Conservation (phyloP, 2,888 invertebrate genomes). For the Sussaba pulchella region DNA sequence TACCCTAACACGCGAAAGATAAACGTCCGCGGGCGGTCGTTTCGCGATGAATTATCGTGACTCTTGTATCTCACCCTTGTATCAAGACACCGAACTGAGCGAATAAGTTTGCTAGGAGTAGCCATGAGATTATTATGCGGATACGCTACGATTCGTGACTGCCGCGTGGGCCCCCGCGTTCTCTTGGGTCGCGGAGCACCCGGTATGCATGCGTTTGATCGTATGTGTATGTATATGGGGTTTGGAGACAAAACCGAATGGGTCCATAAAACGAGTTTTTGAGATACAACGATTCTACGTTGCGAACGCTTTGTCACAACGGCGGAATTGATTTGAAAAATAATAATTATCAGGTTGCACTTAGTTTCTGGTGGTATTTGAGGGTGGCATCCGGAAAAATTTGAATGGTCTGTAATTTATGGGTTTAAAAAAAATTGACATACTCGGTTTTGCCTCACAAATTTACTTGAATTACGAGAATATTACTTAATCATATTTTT, state of each 20-base stretch:
- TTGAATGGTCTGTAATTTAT: too few species aligned
- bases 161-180: conserved; percentile 29
- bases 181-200: conserved; percentile 6
- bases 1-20: conserved; percentile 75
- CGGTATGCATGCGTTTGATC: not conserved
- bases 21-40: conserved; percentile 80
- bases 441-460: too few species aligned
- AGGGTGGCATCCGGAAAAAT: too few species aligned
- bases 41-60: conserved; percentile 78
- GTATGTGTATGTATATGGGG: too few species aligned
- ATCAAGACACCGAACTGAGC: conserved; percentile 72
- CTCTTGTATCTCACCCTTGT: conserved; percentile 72
- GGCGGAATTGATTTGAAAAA: too few species aligned
- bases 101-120: conserved; percentile 68
- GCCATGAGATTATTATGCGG: conserved; percentile 64
- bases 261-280: not conserved
- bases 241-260: too few species aligned
- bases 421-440: too few species aligned
- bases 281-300: not conserved
- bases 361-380: too few species aligned
- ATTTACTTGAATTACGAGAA: too few species aligned
- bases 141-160: conserved; percentile 54
- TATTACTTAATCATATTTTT: too few species aligned
- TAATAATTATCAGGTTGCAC: too few species aligned
- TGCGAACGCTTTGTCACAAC: too few species aligned